Percentiles rank a stretch among this genome's conserved stretches.
phyloP scores from a whole-genome alignment of 1,140 invertebrate genomes.

The Solen grandis region DNA sequence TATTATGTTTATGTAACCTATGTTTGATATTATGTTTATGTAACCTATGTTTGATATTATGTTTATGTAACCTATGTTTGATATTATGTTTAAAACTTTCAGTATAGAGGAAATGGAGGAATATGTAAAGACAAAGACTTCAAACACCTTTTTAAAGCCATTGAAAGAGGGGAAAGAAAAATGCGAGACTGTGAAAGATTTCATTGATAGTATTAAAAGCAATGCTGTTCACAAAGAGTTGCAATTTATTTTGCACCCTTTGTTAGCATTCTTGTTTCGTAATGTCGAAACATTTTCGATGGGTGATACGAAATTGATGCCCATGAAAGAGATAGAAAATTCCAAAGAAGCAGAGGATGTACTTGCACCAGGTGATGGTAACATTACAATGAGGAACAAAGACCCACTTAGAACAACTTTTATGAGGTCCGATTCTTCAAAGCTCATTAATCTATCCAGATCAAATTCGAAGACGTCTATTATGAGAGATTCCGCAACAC shows the following conservation, averaged over 20 bases:
- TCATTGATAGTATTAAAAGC: neutral
- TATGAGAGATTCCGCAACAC: neutral
- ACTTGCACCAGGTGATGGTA: too few relatives aligned
- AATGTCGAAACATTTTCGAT: constrained; percentile 38
- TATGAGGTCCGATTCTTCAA: constrained; percentile 45
- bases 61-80: too few relatives aligned
- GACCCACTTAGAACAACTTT: constrained; percentile 31
- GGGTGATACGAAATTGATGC: constrained; percentile 14
- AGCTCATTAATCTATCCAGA: constrained; percentile 17
- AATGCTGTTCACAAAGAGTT: neutral
- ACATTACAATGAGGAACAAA: neutral
- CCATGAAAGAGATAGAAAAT: neutral
- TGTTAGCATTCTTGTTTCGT: constrained; percentile 21
- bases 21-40: too few relatives aligned
- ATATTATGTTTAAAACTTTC: too few relatives aligned
- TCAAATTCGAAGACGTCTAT: neutral
- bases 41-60: too few relatives aligned
- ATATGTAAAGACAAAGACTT: constrained; percentile 31
- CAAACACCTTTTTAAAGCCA: constrained; percentile 40
- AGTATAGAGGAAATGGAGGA: constrained; percentile 50
- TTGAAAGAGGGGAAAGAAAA: constrained; percentile 39
- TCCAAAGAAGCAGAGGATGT: neutral
- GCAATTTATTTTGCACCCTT: constrained; percentile 33
- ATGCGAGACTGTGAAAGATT: constrained; percentile 20
- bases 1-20: too few relatives aligned